Evolutionary conservation across 2,113 vertebrate genomes (phyloP), one percentile per base, ranked within the genome.

Genomic region (Prunella fulvescens): DNA sequence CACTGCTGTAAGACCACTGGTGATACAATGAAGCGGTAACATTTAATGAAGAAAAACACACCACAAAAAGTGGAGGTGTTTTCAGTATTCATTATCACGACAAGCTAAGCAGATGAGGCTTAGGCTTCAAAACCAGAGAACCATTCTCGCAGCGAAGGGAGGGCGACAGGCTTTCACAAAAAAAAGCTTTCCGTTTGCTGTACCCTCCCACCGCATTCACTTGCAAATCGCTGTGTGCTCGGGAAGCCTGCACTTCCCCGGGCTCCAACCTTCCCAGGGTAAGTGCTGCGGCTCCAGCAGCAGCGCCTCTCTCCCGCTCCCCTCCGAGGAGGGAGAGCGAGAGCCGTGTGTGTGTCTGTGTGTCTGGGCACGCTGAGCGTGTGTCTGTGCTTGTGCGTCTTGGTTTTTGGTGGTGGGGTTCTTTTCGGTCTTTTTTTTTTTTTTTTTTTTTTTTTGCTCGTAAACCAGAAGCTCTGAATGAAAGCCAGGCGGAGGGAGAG

Each of bases 181-280:
- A 90, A 93, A 92, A 87, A 71, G 77, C 96, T 88, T 96, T 90
- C 74, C 72, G 42, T 84, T 80, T 8, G 50, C 86, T 74, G 97
- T 93, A 86, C 97, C 97, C 98, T 97, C 98, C 97, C 97, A 98
- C 97, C 56, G 97, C 96, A 98, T 98, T 98, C 98, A 98, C 97
- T 98, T 98, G 98, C 98, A 98, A 98, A 98, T 98, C 97, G 48
- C 88, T 84, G 94, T 92, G 96, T 72, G 98, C 96, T 72, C 5
- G 97, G 97, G 47, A 77, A 96, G 96, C 95, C 97, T 47, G 95
- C 86, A 6, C 96, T 96, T 90, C 93, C 95, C 90, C 39, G 44
- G 69, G 51, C 97, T 76, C 97, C 84, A 97, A 19, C 96, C 97
- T 97, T 97, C 96, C 96, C 97, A 80, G 67, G 95, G 96, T 97